phyloP scores from a whole-genome alignment of 1,140 invertebrate species.

The Branchinecta lynchi region DNA sequence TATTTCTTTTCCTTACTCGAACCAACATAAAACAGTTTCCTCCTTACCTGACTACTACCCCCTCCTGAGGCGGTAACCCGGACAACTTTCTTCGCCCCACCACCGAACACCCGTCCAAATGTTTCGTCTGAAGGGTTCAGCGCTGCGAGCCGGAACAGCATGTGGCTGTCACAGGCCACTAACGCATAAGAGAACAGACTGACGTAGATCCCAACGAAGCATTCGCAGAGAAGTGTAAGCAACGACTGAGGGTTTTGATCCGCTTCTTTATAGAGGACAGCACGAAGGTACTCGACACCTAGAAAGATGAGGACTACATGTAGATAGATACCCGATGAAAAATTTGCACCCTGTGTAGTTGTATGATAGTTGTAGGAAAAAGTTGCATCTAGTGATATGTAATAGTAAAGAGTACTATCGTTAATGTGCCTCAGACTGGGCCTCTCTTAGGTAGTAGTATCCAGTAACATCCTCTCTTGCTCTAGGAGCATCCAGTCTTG shows the following conservation, averaged over 20 bases:
- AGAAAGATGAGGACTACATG: neutral
- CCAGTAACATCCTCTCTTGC: no score
- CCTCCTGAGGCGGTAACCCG: constrained; percentile 43
- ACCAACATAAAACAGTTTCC: no score
- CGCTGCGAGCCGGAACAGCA: constrained; percentile 72
- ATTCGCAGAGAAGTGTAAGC: constrained; percentile 77
- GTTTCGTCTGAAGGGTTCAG: constrained; percentile 61
- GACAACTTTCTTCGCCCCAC: constrained; percentile 76
- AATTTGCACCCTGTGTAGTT: no score
- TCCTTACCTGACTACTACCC: no score
- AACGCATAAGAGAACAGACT: constrained; percentile 82
- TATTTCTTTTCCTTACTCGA: no score
- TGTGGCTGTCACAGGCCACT: constrained; percentile 82
- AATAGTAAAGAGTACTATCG: no score
- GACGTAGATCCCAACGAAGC: constrained; percentile 80
- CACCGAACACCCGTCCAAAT: constrained; percentile 82
- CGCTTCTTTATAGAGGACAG: constrained; percentile 74
- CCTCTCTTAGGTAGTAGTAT: no score
- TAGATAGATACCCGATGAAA: no score
- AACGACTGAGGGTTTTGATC: constrained; percentile 91
- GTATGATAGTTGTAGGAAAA: no score
- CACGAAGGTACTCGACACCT: constrained; percentile 76
- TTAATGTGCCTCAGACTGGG: no score
- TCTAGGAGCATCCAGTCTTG: no score
- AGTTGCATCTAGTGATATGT: no score